Percentiles rank a stretch among this genome's conserved stretches.
Conservation (phyloP, 2,797 vertebrate genomes). For the Anabas testudineus region DNA sequence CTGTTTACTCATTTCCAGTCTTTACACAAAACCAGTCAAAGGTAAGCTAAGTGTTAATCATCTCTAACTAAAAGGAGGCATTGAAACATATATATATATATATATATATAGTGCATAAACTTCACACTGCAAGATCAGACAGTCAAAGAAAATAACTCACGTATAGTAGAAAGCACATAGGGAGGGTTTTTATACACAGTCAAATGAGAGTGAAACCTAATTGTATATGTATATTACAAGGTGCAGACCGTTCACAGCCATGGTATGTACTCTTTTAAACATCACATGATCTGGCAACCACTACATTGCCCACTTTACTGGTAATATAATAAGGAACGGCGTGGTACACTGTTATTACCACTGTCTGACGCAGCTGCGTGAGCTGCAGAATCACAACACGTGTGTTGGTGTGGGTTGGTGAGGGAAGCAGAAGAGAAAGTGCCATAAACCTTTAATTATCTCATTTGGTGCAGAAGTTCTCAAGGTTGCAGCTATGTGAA, state of each 20-base stretch:
- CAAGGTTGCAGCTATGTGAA: conserved; percentile 51
- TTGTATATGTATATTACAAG: conserved; percentile 25
- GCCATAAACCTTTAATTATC: conserved; percentile 72
- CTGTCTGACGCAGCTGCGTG: conserved; percentile 46
- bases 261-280: conserved; percentile 23
- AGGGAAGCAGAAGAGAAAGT: conserved; percentile 29
- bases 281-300: conserved; percentile 41
- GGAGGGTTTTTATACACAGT: background rate
- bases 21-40: background rate
- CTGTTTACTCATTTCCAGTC: background rate
- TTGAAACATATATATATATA: no score
- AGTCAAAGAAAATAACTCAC: background rate
- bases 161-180: background rate
- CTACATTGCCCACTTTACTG: conserved; percentile 50
- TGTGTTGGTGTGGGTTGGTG: conserved; percentile 12
- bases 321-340: conserved; percentile 61
- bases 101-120: background rate
- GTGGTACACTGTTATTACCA: conserved; percentile 65
- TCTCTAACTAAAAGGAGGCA: no score
- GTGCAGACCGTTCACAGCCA: conserved; percentile 41
- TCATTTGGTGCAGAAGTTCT: conserved; percentile 58
- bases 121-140: background rate
- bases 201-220: background rate
- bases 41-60: background rate
- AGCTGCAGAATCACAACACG: background rate